These are phyloP conservation scores for Ictidomys tridecemlineatus DNA, from an alignment of 2,113 vertebrate species.

Conservation along the genomic window DNA sequence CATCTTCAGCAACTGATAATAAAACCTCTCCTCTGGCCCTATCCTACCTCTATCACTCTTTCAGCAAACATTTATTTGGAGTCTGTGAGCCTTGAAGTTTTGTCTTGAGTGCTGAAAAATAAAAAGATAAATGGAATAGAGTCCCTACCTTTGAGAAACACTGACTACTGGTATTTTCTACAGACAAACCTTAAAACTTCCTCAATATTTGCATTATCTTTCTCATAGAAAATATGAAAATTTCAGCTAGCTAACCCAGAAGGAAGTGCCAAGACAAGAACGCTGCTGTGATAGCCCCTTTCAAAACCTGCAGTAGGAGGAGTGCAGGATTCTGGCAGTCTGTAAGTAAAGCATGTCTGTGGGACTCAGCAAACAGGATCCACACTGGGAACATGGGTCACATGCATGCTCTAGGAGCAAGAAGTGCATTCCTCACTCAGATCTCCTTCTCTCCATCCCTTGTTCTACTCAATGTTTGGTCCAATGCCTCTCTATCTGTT, in stretches of 20 bases:
- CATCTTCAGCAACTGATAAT: neutral
- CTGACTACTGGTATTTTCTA: neutral
- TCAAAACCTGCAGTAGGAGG: neutral
- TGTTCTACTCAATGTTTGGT: neutral
- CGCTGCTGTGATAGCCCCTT: neutral
- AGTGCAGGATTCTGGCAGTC: neutral
- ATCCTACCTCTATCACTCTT: neutral
- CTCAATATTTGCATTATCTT: neutral
- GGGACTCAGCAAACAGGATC: neutral
- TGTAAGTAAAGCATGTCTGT: neutral
- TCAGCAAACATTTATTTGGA: neutral
- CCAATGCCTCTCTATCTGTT: neutral
- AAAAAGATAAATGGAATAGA: neutral
- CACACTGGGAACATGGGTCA: too few species aligned
- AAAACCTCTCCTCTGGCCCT: neutral
- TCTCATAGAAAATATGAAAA: constrained; percentile 24
- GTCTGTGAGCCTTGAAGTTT: neutral
- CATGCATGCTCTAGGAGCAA: neutral
- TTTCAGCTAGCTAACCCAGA: neutral
- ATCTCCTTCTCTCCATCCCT: neutral
- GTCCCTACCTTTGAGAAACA: neutral
- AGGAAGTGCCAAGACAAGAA: neutral
- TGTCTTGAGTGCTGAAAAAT: neutral
- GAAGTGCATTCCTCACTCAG: neutral
- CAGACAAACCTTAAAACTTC: neutral